These are phyloP conservation scores for Osmerus eperlanus DNA, from an alignment of 2,113 vertebrate species.

Conservation along the genomic window DNA sequence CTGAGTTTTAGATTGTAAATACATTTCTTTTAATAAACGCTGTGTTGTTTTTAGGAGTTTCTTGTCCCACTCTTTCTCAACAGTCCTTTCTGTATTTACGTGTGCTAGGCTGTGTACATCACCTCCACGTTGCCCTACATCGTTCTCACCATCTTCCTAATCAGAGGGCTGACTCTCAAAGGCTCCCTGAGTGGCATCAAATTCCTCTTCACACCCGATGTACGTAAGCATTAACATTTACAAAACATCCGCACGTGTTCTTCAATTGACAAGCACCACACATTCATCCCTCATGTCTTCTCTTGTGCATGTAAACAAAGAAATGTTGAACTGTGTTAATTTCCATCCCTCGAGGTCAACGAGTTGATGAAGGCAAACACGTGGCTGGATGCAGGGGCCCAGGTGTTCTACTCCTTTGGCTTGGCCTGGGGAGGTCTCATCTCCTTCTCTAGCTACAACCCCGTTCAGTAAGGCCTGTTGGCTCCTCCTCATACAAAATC, in stretches of 20 bases:
- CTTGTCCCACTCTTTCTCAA: neutral
- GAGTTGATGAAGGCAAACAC: neutral
- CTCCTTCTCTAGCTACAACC: no score
- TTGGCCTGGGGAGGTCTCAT: neutral
- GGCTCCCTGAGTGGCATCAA: conserved; percentile 73
- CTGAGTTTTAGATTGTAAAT: no score
- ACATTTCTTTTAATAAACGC: neutral
- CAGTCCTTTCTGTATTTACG: neutral
- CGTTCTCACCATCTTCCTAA: conserved; percentile 80
- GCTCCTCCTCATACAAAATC: neutral
- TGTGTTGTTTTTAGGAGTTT: neutral
- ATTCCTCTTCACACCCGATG: conserved; percentile 79
- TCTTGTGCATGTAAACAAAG: no score
- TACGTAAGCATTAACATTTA: conserved; percentile 47
- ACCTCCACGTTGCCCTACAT: conserved; percentile 80
- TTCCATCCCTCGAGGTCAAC: neutral
- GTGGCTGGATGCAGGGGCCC: neutral
- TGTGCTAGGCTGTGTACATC: conserved; percentile 73
- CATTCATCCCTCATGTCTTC: no score
- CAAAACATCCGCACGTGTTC: no score
- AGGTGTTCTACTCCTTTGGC: neutral
- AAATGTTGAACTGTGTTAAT: conserved; percentile 4
- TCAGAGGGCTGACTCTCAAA: conserved; percentile 79
- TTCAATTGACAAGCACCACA: no score
- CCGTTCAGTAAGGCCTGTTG: neutral